These are phyloP conservation scores for Chauna torquata DNA, from an alignment of 2,113 vertebrate genomes.

Conservation along the genomic window DNA sequence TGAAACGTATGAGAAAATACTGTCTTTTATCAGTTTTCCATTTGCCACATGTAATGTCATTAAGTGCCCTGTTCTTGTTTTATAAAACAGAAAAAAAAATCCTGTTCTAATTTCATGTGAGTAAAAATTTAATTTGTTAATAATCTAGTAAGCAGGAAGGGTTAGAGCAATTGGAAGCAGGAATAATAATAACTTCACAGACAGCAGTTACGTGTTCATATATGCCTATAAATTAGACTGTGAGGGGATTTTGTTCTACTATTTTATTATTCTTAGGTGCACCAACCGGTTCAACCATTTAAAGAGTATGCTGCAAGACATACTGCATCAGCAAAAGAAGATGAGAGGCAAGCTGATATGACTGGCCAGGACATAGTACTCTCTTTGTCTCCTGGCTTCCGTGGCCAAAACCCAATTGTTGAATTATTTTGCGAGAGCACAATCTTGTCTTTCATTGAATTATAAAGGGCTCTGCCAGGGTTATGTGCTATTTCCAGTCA, in stretches of 20 bases:
- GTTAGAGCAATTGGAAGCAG: neutral
- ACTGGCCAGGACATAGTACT: constrained; percentile 61
- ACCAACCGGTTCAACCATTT: neutral
- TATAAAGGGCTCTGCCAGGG: constrained; percentile 66
- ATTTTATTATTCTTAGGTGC: neutral
- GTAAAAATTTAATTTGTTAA: neutral
- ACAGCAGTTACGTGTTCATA: neutral
- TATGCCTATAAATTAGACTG: neutral
- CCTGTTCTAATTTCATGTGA: neutral
- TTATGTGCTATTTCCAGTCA: constrained; percentile 75
- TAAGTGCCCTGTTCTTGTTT: neutral
- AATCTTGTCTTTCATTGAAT: constrained; percentile 79
- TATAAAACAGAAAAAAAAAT: neutral
- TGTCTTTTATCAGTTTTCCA: constrained; percentile 16
- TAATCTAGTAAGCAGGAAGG: neutral
- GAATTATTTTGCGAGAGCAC: constrained; percentile 77
- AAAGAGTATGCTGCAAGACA: neutral
- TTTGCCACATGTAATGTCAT: neutral
- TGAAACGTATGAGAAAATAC: neutral
- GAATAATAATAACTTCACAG: neutral
- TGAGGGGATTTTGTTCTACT: neutral
- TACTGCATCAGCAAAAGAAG: constrained; percentile 60
- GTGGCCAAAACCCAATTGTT: constrained; percentile 69
- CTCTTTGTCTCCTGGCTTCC: constrained; percentile 73
- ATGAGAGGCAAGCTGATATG: constrained; percentile 50